Base-by-base conservation (phyloP, 2,888 invertebrate species). In the Lucinisca nassula region DNA sequence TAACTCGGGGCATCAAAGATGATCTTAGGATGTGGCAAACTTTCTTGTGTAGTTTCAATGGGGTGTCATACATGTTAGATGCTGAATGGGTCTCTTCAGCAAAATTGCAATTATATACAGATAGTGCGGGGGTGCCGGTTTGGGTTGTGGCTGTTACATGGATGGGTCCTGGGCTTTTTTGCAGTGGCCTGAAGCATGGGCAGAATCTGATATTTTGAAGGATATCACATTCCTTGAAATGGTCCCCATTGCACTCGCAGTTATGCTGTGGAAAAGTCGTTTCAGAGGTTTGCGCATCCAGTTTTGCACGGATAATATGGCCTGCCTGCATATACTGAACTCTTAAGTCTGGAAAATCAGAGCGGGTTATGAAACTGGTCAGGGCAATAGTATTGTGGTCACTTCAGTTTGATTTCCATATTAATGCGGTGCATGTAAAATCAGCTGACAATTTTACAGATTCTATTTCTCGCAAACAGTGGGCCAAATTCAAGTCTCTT, bases 241-340 rank as follows among this genome's bases (percentile, higher is more conserved):
- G 37, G 58, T 79, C 24, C 79, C 79, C 6, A 70, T 79, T 27
- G 21, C 61, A 4, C 49, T 82, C 3, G 75, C 82, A 3, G 1
- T 82, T 6, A 3, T 32, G 14, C 38, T 82, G 21, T 82, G 75
- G 82, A 74, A 58, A 37, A 17, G 70, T 1, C 6, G 30, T 3
- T 21, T 80, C 10, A 2, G n/a, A 37, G 40, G 49, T 35, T 74
- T 70, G 67, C 70, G 45, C 21, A 30, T 80, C 17, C 27, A 27
- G 3, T 80, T 80, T 49, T 32, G 37, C 24, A 74, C 37, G 49
- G 85, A 85, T 51, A 85, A 85, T 35, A 24, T 21, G 27, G 81
- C 85, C 51, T 58, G 77, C 6, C 79, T 85, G 17, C 30, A 58
- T 21, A 82, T 85, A 32, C n/a, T 85, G 6, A 85, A 85, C 40